Conservation (phyloP, 1,140 invertebrate species). For the Apis laboriosa region DNA sequence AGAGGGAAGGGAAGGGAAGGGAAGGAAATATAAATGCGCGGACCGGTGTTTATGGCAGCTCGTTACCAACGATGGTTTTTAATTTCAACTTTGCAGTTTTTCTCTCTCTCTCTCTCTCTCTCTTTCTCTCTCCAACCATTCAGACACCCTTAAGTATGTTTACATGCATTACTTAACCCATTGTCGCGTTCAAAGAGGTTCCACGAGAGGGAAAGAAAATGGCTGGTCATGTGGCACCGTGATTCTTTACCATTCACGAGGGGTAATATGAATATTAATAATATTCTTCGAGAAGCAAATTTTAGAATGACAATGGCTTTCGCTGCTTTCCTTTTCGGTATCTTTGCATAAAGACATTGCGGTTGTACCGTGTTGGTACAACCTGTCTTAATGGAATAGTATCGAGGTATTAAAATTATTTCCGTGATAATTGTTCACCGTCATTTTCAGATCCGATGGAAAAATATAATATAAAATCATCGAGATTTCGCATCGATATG, state of each 20-base stretch:
- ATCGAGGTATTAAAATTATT: too few relatives aligned
- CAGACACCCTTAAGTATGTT: slow-evolving; percentile 34
- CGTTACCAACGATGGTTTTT: slow-evolving; percentile 44
- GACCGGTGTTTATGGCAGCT: slow-evolving; percentile 19
- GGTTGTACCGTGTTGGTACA: too few relatives aligned
- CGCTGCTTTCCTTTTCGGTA: neutral
- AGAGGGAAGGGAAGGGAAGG: too few relatives aligned
- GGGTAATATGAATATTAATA: slow-evolving; percentile 39
- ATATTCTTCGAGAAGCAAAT: slow-evolving; percentile 10
- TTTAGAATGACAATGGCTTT: slow-evolving; percentile 23
- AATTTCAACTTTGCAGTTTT: slow-evolving; percentile 8
- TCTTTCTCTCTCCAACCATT: neutral
- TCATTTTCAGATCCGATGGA: too few relatives aligned
- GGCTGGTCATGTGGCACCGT: too few relatives aligned
- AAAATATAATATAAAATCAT: too few relatives aligned
- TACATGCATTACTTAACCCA: slow-evolving; percentile 37
- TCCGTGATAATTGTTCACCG: too few relatives aligned
- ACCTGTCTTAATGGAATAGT: too few relatives aligned
- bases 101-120: neutral
- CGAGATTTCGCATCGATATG: too few relatives aligned
- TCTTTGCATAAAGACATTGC: neutral
- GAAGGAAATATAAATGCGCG: neutral
- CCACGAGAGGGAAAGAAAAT: neutral
- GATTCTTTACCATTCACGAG: neutral
- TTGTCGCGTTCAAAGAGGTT: slow-evolving; percentile 21